Evolutionary conservation across 2,797 vertebrate species (phyloP).

Genomic region (Orestias chungarensis): DNA sequence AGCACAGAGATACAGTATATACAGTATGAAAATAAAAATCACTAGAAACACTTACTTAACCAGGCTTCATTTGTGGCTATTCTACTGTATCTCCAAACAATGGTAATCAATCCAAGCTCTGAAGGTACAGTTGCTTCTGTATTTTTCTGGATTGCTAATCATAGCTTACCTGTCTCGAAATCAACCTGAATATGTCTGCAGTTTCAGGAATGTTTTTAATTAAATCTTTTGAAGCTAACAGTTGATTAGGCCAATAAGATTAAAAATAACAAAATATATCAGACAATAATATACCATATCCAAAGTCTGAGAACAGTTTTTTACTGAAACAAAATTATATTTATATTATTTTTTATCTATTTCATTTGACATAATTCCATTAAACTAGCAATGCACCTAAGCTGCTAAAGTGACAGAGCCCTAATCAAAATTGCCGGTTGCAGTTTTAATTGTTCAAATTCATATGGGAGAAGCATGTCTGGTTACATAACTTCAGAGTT

Average conservation of each 20-base stretch:
- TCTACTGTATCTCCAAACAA: background rate
- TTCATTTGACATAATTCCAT: conserved; percentile 1
- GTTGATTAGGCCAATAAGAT: background rate
- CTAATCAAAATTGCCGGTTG: background rate
- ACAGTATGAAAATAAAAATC: background rate
- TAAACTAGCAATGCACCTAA: background rate
- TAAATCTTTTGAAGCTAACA: background rate
- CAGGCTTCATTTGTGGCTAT: background rate
- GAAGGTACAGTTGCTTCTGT: background rate
- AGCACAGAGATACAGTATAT: no score
- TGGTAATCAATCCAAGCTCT: background rate
- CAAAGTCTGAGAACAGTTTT: background rate
- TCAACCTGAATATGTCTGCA: background rate
- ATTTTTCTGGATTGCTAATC: background rate
- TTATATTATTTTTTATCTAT: background rate
- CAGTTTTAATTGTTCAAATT: conserved; percentile 9
- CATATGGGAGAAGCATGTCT: background rate
- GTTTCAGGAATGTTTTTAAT: background rate
- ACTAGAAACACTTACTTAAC: background rate
- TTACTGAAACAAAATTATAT: background rate
- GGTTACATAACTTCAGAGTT: conserved; percentile 1
- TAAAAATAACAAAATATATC: background rate
- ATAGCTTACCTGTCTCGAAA: background rate
- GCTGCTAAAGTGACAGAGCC: background rate
- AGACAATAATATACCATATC: background rate